Conservation (phyloP, 2,888 invertebrate species). For the Parnassius glacialis region DNA sequence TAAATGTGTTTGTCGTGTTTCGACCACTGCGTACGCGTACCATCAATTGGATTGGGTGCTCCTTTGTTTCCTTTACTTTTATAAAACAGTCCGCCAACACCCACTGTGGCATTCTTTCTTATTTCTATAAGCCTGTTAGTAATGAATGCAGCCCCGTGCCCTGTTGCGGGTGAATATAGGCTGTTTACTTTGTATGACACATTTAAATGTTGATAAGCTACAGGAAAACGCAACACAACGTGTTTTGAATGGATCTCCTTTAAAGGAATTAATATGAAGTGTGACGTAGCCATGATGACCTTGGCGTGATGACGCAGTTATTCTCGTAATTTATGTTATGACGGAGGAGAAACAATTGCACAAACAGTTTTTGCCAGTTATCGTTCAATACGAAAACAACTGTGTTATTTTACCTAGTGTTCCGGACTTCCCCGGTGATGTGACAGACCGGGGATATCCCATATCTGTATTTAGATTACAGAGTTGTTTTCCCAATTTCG, state of each 20-base stretch:
- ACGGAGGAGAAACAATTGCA: not conserved
- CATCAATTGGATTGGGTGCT: no score
- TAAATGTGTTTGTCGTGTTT: no score
- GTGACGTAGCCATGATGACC: conserved; percentile 9
- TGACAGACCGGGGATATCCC: not conserved
- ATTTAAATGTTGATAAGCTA: conserved; percentile 2
- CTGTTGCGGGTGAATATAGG: no score
- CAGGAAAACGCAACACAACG: not conserved
- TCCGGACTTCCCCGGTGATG: no score
- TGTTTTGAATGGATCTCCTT: no score
- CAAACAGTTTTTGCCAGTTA: conserved; percentile 8
- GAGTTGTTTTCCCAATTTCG: no score
- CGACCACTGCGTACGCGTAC: no score
- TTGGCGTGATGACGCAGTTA: conserved; percentile 11
- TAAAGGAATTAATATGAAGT: not conserved
- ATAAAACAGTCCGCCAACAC: no score
- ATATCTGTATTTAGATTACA: not conserved
- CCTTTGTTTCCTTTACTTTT: no score
- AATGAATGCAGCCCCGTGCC: no score
- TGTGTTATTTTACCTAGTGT: not conserved
- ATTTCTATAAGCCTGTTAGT: no score
- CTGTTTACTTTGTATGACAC: not conserved
- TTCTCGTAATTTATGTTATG: not conserved
- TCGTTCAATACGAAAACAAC: not conserved
- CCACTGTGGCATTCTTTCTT: no score